phyloP scores from a whole-genome alignment of 37 sponge, comb jelly and placozoan species.

The Ianthella basta region DNA sequence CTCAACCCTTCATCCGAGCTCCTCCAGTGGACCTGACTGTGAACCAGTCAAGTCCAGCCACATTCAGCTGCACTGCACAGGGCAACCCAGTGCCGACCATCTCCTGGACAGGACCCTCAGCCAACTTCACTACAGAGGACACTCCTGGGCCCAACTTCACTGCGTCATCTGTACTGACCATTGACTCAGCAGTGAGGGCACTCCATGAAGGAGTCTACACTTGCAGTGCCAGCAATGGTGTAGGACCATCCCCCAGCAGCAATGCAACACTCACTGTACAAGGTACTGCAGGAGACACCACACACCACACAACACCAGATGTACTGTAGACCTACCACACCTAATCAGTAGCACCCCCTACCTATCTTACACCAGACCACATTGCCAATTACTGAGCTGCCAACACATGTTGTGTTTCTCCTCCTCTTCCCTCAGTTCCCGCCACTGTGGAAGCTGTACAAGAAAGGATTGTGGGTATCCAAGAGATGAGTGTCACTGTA shows the following conservation, averaged over 20 bases:
- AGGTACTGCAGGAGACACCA: no score
- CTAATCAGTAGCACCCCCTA: no score
- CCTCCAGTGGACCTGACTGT: slow-evolving; percentile 30
- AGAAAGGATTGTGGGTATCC: slow-evolving; percentile 26
- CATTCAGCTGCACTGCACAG: slow-evolving; percentile 42
- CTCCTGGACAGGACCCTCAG: slow-evolving; percentile 52
- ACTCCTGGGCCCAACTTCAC: slow-evolving; percentile 3
- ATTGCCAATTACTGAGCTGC: no score
- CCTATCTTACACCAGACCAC: no score
- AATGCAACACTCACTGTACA: slow-evolving; percentile 54
- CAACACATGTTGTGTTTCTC: no score
- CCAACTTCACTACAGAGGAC: neutral
- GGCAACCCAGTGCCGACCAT: slow-evolving; percentile 54
- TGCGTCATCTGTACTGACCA: neutral
- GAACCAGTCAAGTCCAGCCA: neutral
- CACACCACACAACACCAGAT: no score
- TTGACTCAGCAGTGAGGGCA: slow-evolving; percentile 2
- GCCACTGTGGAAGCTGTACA: slow-evolving; percentile 43
- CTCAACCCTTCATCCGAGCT: slow-evolving; percentile 5
- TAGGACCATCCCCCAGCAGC: neutral
- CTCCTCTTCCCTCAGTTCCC: slow-evolving; percentile 48
- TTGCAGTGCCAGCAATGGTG: slow-evolving; percentile 34
- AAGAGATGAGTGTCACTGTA: slow-evolving; percentile 11
- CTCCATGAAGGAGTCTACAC: slow-evolving; percentile 28
- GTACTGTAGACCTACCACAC: no score